Conservation (phyloP, 2,797 vertebrate species). For the Pygocentrus nattereri region DNA sequence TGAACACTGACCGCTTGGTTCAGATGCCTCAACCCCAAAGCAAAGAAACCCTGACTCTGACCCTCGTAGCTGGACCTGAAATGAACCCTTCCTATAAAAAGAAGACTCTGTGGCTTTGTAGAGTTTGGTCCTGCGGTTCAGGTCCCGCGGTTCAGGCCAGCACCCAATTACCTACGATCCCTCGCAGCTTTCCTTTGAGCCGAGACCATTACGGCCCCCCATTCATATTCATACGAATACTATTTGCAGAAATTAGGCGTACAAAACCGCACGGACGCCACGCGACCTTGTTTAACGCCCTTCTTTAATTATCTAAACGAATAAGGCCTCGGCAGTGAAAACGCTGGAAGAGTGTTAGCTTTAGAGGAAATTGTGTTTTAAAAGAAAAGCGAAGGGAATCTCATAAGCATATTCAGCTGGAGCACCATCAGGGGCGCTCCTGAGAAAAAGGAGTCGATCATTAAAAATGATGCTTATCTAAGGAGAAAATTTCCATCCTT, state of each 20-base stretch:
- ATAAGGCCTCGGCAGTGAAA: slow-evolving; percentile 20
- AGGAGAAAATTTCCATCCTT: slow-evolving; percentile 78
- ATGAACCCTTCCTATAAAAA: background rate
- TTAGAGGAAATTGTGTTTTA: background rate
- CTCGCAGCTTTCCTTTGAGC: slow-evolving; percentile 64
- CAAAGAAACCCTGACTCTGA: background rate
- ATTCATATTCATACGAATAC: slow-evolving; percentile 60
- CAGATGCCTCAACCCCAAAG: background rate
- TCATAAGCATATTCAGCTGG: slow-evolving; percentile 28
- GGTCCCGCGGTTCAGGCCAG: background rate
- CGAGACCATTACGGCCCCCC: slow-evolving; percentile 51
- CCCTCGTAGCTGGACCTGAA: background rate
- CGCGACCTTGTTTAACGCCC: slow-evolving; percentile 40
- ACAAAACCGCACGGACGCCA: background rate
- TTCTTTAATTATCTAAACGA: slow-evolving; percentile 14
- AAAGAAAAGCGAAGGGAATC: background rate
- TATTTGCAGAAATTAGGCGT: background rate
- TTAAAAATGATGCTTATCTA: slow-evolving; percentile 84
- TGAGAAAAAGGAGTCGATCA: slow-evolving; percentile 68
- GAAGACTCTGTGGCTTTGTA: background rate
- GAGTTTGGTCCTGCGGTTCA: background rate
- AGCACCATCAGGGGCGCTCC: slow-evolving; percentile 47
- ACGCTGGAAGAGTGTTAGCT: background rate
- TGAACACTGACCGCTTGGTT: background rate
- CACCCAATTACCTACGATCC: slow-evolving; percentile 18